phyloP scores from a whole-genome alignment of 2,888 invertebrate species.

The Molorchus minor region DNA sequence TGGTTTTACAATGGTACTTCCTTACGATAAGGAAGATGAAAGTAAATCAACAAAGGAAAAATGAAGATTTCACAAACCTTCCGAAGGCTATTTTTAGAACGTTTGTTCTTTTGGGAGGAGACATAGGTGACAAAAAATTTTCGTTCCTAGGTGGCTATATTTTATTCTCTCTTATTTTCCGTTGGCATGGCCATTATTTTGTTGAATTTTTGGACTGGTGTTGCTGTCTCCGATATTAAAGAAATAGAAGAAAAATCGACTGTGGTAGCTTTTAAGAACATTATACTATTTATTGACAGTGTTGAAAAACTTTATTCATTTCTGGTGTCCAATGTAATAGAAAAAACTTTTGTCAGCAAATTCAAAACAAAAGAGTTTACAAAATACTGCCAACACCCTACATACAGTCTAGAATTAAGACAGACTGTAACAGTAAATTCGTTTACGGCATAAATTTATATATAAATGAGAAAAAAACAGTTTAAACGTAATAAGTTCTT shows the following conservation, averaged over 20 bases:
- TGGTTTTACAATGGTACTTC: conserved; percentile 5
- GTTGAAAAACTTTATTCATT: conserved; percentile 7
- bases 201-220: conserved; percentile 23
- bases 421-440: background rate
- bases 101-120: conserved; percentile 8
- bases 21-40: background rate
- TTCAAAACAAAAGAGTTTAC: no score
- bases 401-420: conserved; percentile 1
- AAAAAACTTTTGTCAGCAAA: no score
- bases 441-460: conserved; percentile 12
- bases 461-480: conserved; percentile 5
- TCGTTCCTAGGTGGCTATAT: conserved; percentile 5
- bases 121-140: conserved; percentile 19
- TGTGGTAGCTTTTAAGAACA: conserved; percentile 15
- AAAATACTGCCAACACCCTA: background rate
- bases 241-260: conserved; percentile 23
- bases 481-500: conserved; percentile 4
- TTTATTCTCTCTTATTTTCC: conserved; percentile 7
- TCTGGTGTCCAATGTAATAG: background rate
- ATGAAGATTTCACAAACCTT: conserved; percentile 8
- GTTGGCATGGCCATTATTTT: conserved; percentile 16
- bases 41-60: background rate
- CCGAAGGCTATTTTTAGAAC: conserved; percentile 13
- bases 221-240: conserved; percentile 19
- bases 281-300: conserved; percentile 14